phyloP scores from a whole-genome alignment of 2,797 vertebrate species.

The Melanotaenia pygmaea region DNA sequence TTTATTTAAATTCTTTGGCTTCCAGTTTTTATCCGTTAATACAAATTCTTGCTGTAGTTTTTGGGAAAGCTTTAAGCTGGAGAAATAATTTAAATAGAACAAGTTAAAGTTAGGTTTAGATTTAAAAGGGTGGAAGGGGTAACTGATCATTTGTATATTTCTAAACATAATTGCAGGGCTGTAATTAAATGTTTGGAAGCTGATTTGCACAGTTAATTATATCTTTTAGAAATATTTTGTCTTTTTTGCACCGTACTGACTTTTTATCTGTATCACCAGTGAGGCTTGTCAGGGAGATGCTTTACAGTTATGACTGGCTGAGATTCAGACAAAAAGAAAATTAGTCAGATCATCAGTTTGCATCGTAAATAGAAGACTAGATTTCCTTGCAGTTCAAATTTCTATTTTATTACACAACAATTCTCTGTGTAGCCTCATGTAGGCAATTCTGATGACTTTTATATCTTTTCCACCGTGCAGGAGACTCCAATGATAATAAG shows the following conservation, averaged over 20 bases:
- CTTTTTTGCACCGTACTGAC: not conserved
- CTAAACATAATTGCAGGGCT: not conserved
- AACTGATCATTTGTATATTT: not conserved
- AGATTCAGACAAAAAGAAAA: not conserved
- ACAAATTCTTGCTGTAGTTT: constrained; percentile 2
- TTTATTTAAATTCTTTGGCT: constrained; percentile 15
- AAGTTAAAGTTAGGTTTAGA: not conserved
- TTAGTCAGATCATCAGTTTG: not conserved
- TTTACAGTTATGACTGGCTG: not conserved
- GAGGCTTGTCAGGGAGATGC: not conserved
- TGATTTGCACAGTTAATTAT: not conserved
- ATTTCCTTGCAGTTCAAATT: constrained; percentile 1
- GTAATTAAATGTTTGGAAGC: not conserved
- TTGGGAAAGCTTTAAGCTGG: constrained; percentile 1
- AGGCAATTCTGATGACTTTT: constrained; percentile 3
- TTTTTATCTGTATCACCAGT: not conserved
- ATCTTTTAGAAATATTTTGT: not conserved
- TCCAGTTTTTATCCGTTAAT: constrained; percentile 8
- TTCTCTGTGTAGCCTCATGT: not conserved
- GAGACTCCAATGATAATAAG: constrained; percentile 88
- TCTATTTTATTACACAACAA: not conserved
- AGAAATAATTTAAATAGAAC: not conserved
- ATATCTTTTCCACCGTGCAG: constrained; percentile 59
- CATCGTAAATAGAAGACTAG: not conserved
- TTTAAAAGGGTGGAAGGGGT: not conserved